Base-by-base conservation (phyloP, 2,797 vertebrate species). In the Atherinosoma microstoma region DNA sequence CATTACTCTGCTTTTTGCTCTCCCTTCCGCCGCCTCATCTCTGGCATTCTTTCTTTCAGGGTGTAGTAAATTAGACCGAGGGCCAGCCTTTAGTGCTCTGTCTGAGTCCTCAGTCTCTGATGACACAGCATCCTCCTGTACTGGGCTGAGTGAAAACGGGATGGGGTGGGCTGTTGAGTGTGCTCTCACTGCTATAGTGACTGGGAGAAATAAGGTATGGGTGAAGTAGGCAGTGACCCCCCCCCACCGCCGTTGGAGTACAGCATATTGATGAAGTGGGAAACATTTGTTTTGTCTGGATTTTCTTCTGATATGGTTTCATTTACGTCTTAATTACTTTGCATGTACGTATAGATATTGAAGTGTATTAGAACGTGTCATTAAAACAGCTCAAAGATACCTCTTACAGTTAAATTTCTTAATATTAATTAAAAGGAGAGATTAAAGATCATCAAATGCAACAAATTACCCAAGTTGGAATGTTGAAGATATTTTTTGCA, bases 51-150 rank as follows among this genome's bases (percentile, higher is more conserved):
- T 49, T 71, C 89, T 87, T 88, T 72, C 71, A 67, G 86, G 67
- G 78, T 86, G 78, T 92, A 90, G 92, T 93, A 94, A 94, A 93
- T 92, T 89, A 93, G 85, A 93, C 81, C 34, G 47, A 87, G 87
- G 86, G 84, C 83, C 78, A 80, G 84, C 84, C 90, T 91, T 92
- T 91, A 93, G 91, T 90, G 91, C 87, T 91, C 89, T 75, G 89
- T 93, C 91, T 93, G 91, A 93, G 90, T 88, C 90, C 83, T 92
- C 83, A 81, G 89, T 92, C 90, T 91, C 89, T 94, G 94, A 94
- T 94, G 94, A 94, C 93, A 94, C 93, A 94, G 92, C 94, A 94
- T 90, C 87, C 87, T 91, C 67, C 79, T 81, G 83, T 65, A 63
- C 85, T 80, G 86, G 81, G 83, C 76, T 83, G 82, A 85, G 83